Evolutionary conservation across 2,888 invertebrate genomes (phyloP), one percentile per base, ranked within the genome.

Genomic region (Melipona bicolor): DNA sequence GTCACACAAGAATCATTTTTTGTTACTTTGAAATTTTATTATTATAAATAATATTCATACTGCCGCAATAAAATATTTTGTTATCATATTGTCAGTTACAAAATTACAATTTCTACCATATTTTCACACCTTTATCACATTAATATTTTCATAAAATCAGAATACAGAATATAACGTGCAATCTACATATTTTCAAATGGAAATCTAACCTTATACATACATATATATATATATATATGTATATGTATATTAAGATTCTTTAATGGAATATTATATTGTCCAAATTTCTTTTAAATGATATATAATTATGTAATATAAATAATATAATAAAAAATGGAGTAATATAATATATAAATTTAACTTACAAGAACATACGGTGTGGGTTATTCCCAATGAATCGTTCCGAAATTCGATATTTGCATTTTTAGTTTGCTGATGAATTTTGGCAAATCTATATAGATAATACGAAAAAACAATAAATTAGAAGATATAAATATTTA

Each of bases 61-160:
- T 79, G 64, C 64, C 72, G 36, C 72, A 86, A 88, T 87, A 81
- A 87, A 86, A 64, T 86, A 82, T 85, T 88, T 86, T 83, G 81
- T 83, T 80, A 86, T 21, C 69, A 62, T 54, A 69, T 76, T 71
- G 83, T 52, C 15, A 15, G 24, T 54, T 68, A 67, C 17, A 15
- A 50, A 59, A 56, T 62, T 79, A 73, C 62, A 11, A 74, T 74
- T 80, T 80, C 21, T 13, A 70, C 36, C 36, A 27, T 4, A 21
- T 49, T 43, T 61, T 54, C 15, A 72, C 0, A 32, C 64, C n/a
- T 6, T 19, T 49, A 61, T 27, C 27, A 59, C n/a, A 15, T 65
- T 65, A 62, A 61, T 19, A 43, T n/a, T 64, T n/a, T 72, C 21
- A 49, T 72, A 43, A 43, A 72, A 27, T 50, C 43, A 43, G 43